phyloP scores from a whole-genome alignment of 2,888 invertebrate genomes.

The Leptopterna dolabrata region DNA sequence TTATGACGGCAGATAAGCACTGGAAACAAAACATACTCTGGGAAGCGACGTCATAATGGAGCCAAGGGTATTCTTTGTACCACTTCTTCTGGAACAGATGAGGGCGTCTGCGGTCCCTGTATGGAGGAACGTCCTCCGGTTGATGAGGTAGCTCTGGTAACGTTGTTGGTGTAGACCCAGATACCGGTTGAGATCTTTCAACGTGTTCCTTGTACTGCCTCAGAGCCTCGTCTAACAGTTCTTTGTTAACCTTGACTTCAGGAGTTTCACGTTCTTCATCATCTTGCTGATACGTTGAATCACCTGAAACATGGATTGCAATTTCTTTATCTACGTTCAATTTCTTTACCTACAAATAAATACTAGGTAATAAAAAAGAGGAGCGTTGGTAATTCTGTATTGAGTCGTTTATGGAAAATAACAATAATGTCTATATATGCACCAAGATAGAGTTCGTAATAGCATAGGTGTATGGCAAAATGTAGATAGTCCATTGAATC shows the following conservation, averaged over 20 bases:
- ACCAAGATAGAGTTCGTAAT: too few relatives aligned
- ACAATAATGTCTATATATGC: too few relatives aligned
- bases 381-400: too few relatives aligned
- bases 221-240: background rate
- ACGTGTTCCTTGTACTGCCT: background rate
- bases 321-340: too few relatives aligned
- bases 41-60: constrained; percentile 18
- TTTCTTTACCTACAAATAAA: too few relatives aligned
- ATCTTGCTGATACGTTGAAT: constrained; percentile 10
- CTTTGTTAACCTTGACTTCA: background rate
- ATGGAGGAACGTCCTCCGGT: constrained; percentile 45
- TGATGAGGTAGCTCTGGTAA: constrained; percentile 37
- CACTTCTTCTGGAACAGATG: constrained; percentile 49
- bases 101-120: constrained; percentile 32
- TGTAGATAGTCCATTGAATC: too few relatives aligned
- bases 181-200: background rate
- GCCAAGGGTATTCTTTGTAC: constrained; percentile 52
- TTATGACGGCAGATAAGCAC: constrained; percentile 24
- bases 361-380: too few relatives aligned
- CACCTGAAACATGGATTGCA: background rate
- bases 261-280: background rate
- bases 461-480: too few relatives aligned
- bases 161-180: background rate
- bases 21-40: constrained; percentile 43
- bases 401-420: too few relatives aligned